These are phyloP conservation scores for Microplitis demolitor DNA, from an alignment of 1,140 invertebrate species.

Conservation along the genomic window DNA sequence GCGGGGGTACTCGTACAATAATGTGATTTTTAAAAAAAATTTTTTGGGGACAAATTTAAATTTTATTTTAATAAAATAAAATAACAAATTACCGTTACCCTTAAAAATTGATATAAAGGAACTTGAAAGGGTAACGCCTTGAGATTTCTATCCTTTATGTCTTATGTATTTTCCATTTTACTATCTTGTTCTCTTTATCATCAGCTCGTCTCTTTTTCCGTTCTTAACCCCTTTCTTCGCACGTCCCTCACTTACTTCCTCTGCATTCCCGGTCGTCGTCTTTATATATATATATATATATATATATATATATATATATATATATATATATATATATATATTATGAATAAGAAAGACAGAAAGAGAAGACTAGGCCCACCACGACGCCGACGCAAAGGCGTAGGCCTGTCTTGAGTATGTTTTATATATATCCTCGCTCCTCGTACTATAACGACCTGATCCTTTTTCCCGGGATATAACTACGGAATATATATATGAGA, in stretches of 20 bases:
- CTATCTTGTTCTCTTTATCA: neutral
- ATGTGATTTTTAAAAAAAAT: too few relatives aligned
- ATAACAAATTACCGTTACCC: neutral
- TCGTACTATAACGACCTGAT: too few relatives aligned
- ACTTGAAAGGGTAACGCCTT: neutral
- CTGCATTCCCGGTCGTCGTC: neutral
- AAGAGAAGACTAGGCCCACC: neutral
- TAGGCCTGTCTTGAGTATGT: neutral
- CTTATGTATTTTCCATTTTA: neutral
- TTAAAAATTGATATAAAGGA: neutral
- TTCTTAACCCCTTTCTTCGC: neutral
- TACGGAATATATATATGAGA: too few relatives aligned
- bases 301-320: neutral
- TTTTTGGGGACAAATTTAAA: too few relatives aligned
- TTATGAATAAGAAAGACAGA: too few relatives aligned
- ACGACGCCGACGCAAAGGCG: constrained; percentile 13
- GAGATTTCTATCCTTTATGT: neutral
- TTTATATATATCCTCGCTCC: neutral
- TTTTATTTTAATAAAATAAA: too few relatives aligned
- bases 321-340: too few relatives aligned
- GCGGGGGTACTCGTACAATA: too few relatives aligned
- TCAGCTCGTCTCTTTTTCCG: neutral
- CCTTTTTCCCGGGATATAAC: too few relatives aligned
- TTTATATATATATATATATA: neutral
- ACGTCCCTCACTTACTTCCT: neutral